Evolutionary conservation across 2,888 invertebrate species (phyloP).

Genomic region (Elegia similella): DNA sequence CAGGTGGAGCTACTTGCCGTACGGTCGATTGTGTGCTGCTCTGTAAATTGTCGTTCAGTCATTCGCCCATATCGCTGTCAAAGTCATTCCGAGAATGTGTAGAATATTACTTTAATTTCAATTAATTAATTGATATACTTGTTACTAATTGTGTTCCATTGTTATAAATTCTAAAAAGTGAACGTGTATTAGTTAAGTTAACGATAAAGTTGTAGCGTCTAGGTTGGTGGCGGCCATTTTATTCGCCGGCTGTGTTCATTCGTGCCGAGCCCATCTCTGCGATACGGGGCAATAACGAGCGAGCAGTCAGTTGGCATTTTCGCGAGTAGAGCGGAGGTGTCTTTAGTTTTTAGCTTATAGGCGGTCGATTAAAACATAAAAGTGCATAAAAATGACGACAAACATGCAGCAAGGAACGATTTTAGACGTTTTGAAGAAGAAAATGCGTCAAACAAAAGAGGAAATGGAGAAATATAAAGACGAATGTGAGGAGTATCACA

Average conservation of each 20-base stretch:
- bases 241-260: conserved; percentile 79
- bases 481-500: conserved; percentile 97
- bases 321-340: conserved; percentile 79
- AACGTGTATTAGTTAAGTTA: conserved; percentile 50
- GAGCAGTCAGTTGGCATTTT: conserved; percentile 79
- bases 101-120: conserved; percentile 45
- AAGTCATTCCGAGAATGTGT: conserved; percentile 57
- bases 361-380: conserved; percentile 60
- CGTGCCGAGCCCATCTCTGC: conserved; percentile 76
- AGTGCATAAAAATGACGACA: conserved; percentile 88
- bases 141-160: conserved; percentile 33
- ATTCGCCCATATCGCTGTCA: conserved; percentile 61
- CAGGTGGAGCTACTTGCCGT: conserved; percentile 71
- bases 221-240: conserved; percentile 77
- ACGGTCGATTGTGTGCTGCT: conserved; percentile 36
- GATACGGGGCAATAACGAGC: conserved; percentile 71
- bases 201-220: conserved; percentile 62
- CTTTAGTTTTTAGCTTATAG: conserved; percentile 72
- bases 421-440: conserved; percentile 98
- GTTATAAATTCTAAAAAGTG: conserved; percentile 31
- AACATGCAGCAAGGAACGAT: conserved; percentile 96
- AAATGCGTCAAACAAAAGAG: conserved; percentile 99
- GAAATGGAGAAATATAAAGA: conserved; percentile 99
- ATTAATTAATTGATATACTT: conserved; percentile 38
- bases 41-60: conserved; percentile 60